Base-by-base conservation (phyloP, 2,888 invertebrate genomes). In the Scrobipalpa atriplicella region DNA sequence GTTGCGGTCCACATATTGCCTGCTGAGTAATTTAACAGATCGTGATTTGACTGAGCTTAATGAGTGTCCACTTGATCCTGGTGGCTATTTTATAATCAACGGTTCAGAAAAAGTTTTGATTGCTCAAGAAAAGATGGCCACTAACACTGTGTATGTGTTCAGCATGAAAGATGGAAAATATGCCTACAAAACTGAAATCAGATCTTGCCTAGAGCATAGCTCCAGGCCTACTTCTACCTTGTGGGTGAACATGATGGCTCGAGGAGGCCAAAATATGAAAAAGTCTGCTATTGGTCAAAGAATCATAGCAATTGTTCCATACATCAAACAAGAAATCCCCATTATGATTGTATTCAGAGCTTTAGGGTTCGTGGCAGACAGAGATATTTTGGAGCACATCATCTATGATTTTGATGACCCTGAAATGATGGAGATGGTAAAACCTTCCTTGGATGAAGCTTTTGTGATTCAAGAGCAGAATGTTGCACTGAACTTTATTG, bases 351-450 rank as follows among this genome's bases (percentile, higher is more conserved):
- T 99, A 1, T 99, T 99, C 85, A 95, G 99, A 84, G 99, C 99
- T n/a, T 93, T 99, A 68, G 99, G 99, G 43, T 99, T 99, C 92
- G 99, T 99, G 56, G 99, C 99, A 9, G 99, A 99, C 90, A 95
- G 99, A 80, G 99, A 99, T 90, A 99, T 99, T 79, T 93, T 99
- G 21, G 99, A 99, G 84, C 99, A 99, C 81, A 99, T 99, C 70
- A 99, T 99, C 79, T 99, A 99, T 86, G 99, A 99, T 84, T 99
- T 99, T 91, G 99, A 99, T 88, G 99, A 99, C 90, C 99, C 99
- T 8, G 99, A 99, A 93, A 99, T 99, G 99, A 99, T 99, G 99
- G 99, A 99, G 94, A 99, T 99, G 99, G 99, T 99, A 0, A 99
- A 99, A 86, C 99, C 99, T 0, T 99, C 99, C 0, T 91, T 99